Conservation (phyloP, 1,140 invertebrate genomes). For the Danaus melanippus region DNA sequence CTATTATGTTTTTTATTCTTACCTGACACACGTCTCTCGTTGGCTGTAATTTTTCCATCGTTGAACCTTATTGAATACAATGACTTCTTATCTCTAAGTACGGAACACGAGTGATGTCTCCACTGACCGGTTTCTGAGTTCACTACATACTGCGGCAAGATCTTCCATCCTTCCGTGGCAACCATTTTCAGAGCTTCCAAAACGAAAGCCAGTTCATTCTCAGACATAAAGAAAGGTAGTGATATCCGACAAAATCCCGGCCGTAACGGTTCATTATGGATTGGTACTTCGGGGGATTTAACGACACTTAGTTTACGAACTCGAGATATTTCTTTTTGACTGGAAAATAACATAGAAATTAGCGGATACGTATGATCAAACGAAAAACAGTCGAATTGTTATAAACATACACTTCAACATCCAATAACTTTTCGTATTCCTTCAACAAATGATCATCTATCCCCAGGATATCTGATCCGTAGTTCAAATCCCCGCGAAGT, state of each 20-base stretch:
- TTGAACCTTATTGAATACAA: conserved; percentile 84
- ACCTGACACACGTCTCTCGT: conserved; percentile 78
- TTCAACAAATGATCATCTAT: conserved; percentile 83
- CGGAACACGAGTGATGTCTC: conserved; percentile 86
- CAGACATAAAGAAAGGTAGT: conserved; percentile 88
- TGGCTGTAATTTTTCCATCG: conserved; percentile 82
- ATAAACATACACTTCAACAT: conserved; percentile 79
- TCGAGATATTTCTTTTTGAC: conserved; percentile 60
- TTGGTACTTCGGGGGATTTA: conserved; percentile 55
- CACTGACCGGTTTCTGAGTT: conserved; percentile 92
- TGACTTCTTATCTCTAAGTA: conserved; percentile 87
- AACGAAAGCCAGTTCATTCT: conserved; percentile 85
- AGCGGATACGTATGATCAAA: neutral
- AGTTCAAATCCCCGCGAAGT: conserved; percentile 76
- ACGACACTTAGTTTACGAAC: conserved; percentile 56
- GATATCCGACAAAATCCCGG: conserved; percentile 91
- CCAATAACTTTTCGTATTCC: conserved; percentile 83
- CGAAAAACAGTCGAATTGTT: neutral
- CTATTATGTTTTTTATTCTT: conserved; percentile 16
- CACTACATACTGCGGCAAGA: conserved; percentile 88
- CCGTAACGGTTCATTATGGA: conserved; percentile 79
- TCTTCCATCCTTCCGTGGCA: conserved; percentile 90
- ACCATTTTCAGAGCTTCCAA: conserved; percentile 90
- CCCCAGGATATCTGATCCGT: conserved; percentile 88
- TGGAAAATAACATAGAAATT: conserved; percentile 29